Base-by-base conservation (phyloP, 2,888 invertebrate genomes). In the Caenorhabditis parvicauda region DNA sequence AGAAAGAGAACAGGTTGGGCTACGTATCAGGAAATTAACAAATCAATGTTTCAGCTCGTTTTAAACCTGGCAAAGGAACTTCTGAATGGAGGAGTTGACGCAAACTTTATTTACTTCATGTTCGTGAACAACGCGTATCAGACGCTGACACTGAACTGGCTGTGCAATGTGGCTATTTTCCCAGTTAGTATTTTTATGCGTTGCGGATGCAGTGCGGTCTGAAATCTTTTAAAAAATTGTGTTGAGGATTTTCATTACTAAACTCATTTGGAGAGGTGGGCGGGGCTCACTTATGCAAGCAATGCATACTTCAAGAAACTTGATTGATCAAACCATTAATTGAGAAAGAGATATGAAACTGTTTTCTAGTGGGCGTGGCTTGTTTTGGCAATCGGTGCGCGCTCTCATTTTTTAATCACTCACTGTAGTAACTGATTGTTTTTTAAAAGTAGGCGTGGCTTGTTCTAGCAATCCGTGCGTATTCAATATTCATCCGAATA, bases 141-240 rank as follows among this genome's bases (percentile, higher is more conserved):
- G 25, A 64, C 68, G 17, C 49, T 79, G 47, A 79, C 79, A 6
- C 52, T 72, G 12, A 79, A 79, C 49, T 79, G 76, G 72, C 66
- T 79, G 47, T 79, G 79, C 57, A 79, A 79, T 54, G 64, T 68
- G 3, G 69, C 64, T 3, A 46, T 52, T 2, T 67, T 78, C 47
- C 52, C 66, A 28, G 70, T 71, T 6, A 28, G 43, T 47, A 2
- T 46, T 37, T 46, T 22, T 19, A 7, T 38, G 27, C 5, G 19
- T 17, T n/a, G 7, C 3, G 25, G 9, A n/a, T n/a, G 28, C 5
- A 7, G 21, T 3, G 6, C n/a, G 21, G 19, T 41, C 22, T 51
- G 25, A 4, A 7, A 32, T 24, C 28, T 62, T 53, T 35, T 1
- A 35, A 51, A 38, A 25, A 7, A 43, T 7, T 9, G 39, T n/a